Evolutionary conservation across 2,113 vertebrate species (phyloP).

Genomic region (Castor canadensis): DNA sequence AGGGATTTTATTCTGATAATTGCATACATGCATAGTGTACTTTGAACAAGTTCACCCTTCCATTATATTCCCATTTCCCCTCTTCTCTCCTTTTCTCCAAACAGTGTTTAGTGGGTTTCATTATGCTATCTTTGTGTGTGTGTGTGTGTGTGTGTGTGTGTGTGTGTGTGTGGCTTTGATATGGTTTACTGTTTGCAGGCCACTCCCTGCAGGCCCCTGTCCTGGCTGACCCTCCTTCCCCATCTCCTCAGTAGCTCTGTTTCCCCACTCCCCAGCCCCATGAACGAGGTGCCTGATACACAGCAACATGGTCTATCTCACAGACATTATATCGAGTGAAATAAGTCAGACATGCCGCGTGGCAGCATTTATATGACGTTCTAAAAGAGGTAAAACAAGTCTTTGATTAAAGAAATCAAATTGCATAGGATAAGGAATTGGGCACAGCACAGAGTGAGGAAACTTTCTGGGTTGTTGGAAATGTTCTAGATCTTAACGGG

Average conservation of each 20-base stretch:
- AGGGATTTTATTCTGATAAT: too few relatives aligned
- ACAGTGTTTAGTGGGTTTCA: too few relatives aligned
- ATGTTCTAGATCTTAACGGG: background rate
- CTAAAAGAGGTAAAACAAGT: background rate
- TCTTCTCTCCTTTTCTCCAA: too few relatives aligned
- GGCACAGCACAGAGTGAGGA: background rate
- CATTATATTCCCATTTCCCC: too few relatives aligned
- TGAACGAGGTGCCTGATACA: background rate
- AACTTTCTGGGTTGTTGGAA: background rate
- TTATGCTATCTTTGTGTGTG: too few relatives aligned
- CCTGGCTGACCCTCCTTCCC: background rate
- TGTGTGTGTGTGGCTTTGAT: background rate
- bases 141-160: background rate
- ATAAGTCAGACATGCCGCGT: background rate
- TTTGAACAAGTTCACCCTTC: too few relatives aligned
- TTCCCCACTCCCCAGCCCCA: background rate
- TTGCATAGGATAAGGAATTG: background rate
- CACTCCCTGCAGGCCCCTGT: background rate
- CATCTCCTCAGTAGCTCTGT: background rate
- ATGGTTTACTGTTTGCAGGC: background rate
- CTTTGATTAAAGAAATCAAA: background rate
- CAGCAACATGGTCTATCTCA: background rate
- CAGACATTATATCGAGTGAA: background rate
- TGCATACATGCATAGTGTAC: too few relatives aligned
- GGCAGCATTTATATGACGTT: background rate